Base-by-base conservation (phyloP, 2,888 invertebrate species). In the Sceliomorpha sp. region DNA sequence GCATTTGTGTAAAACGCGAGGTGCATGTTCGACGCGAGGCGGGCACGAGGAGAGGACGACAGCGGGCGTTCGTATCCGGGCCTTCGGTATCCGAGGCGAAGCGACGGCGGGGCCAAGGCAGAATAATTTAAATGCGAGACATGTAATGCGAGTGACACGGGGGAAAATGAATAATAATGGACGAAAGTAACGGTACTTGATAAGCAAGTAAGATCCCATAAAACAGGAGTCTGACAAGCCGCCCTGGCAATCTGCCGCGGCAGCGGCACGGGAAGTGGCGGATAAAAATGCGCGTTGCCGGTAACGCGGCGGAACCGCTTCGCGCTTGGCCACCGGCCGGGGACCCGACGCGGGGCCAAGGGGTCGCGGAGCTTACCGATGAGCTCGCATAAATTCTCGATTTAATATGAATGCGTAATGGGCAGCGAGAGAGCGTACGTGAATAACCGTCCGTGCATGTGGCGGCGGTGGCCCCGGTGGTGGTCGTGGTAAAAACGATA, bases 361-460 rank as follows among this genome's bases (percentile, higher is more conserved):
- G 7, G 15, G n/a, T 12, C 27, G 12, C 31, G 32, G 53, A 64
- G 58, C 45, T 34, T 36, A 58, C 58, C 73, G 56, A 66, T 74
- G 71, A 59, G 47, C 55, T 66, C 66, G 59, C 51, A 70, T 75
- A 74, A 74, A 73, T 74, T 72, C 68, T 66, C 67, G 62, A 71
- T 71, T 72, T 74, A 72, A 72, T 70, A 70, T 53, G 74, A 75
- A 74, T 63, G 63, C 70, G 64, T 58, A 70, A 70, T 70, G 56
- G 66, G 48, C 55, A 56, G 48, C 40, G 45, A 39, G 40, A 51
- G 32, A 44, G 5, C 40, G 32, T 34, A 14, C 44, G 51, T 62
- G 45, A 51, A 47, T 44, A 36, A 37, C 37, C 40, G 55, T 36
- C 45, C 47, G 56, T 50, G 27, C 42, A 37, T 51, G 47, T 34